Conservation (phyloP, 2,797 vertebrate genomes). For the Scarus forsteni region DNA sequence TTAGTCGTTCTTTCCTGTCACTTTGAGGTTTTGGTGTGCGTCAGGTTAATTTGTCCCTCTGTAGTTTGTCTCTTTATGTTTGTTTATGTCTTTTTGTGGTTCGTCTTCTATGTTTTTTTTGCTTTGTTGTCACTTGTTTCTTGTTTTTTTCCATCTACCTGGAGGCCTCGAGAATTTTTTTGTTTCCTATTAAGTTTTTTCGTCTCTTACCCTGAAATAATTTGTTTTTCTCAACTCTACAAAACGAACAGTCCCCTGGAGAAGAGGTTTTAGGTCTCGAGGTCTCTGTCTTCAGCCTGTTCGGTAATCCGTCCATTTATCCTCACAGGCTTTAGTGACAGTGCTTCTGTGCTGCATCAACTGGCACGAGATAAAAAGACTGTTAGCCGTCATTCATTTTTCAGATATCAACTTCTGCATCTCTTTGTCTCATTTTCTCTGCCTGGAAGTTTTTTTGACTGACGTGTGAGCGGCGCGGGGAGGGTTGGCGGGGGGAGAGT, state of each 20-base stretch:
- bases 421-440: conserved; percentile 39
- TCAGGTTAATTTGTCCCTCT: no score
- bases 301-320: not conserved
- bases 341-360: conserved; percentile 7
- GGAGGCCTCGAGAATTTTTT: no score
- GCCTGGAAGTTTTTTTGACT: conserved; percentile 51
- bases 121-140: no score
- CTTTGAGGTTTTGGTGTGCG: not conserved
- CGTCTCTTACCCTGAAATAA: not conserved
- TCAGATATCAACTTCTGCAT: conserved; percentile 35
- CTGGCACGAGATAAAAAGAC: conserved; percentile 23
- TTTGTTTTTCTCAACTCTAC: not conserved
- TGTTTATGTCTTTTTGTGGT: not conserved
- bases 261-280: not conserved
- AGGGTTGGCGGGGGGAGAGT: conserved; percentile 10
- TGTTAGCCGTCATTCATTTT: conserved; percentile 24
- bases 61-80: not conserved
- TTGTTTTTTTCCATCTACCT: no score
- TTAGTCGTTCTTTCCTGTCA: not conserved
- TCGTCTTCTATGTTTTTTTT: no score
- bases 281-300: not conserved
- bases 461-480: conserved; percentile 23
- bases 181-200: no score
- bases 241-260: not conserved
- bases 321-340: not conserved